phyloP scores from a whole-genome alignment of 1,140 invertebrate genomes.

The Meloidogyne exigua region DNA sequence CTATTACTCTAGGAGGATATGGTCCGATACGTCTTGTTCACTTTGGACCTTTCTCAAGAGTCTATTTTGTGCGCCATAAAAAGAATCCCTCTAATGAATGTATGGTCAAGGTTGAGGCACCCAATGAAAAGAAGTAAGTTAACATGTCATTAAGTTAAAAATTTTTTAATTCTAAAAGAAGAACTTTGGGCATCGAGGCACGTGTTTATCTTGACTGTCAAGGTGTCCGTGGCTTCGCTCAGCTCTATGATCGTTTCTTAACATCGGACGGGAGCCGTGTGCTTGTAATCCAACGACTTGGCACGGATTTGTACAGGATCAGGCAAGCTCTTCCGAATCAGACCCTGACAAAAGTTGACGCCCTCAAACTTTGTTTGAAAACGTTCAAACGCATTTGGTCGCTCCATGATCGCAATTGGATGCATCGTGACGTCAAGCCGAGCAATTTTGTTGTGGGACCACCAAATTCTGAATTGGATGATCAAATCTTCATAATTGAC shows the following conservation, averaged over 20 bases:
- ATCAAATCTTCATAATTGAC: not conserved
- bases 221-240: not conserved
- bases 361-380: not conserved
- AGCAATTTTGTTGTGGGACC: not conserved
- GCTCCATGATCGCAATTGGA: not conserved
- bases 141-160: not conserved
- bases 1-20: not conserved
- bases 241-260: not conserved
- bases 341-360: not conserved
- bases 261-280: not conserved
- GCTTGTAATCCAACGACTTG: not conserved
- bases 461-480: not conserved
- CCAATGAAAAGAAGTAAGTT: not conserved
- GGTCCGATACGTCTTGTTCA: not conserved
- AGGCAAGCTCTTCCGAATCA: not conserved
- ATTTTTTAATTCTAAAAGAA: not conserved
- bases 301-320: not conserved
- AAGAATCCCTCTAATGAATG: not conserved
- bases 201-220: not conserved
- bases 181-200: not conserved
- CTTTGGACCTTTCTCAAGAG: not conserved
- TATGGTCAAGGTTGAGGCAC: not conserved
- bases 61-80: not conserved
- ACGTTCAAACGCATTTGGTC: not conserved
- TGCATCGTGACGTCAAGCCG: not conserved